These are phyloP conservation scores for Thera obeliscata DNA, from an alignment of 2,888 invertebrate genomes.

Conservation along the genomic window DNA sequence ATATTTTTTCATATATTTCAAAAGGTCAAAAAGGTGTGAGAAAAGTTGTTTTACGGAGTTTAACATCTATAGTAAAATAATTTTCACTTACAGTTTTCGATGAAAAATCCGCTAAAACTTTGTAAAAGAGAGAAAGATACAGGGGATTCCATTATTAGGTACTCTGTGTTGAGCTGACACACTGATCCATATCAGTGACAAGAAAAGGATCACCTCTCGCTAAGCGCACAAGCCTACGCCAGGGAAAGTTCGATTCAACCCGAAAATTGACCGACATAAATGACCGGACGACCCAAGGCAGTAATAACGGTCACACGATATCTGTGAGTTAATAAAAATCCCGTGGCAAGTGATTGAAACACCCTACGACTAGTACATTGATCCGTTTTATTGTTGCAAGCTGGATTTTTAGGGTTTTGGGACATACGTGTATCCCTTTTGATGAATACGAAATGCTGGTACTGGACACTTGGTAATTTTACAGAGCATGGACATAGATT, in stretches of 20 bases:
- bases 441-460: neutral
- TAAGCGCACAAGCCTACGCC: conserved; percentile 6
- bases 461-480: too few relatives aligned
- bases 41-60: too few relatives aligned
- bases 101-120: too few relatives aligned
- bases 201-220: neutral
- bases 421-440: conserved; percentile 6
- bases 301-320: conserved; percentile 65
- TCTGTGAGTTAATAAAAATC: conserved; percentile 69
- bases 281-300: conserved; percentile 54
- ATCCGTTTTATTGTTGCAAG: conserved; percentile 32
- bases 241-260: conserved; percentile 56
- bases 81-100: too few relatives aligned
- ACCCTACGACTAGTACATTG: conserved; percentile 34
- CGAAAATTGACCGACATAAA: conserved; percentile 68
- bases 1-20: too few relatives aligned
- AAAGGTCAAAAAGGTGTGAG: too few relatives aligned
- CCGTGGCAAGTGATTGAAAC: conserved; percentile 45
- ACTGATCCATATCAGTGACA: conserved; percentile 2
- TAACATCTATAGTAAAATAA: too few relatives aligned
- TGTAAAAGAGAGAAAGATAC: too few relatives aligned
- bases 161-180: too few relatives aligned
- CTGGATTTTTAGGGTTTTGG: conserved; percentile 27
- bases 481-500: too few relatives aligned
- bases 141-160: too few relatives aligned